phyloP scores from a whole-genome alignment of 2,113 vertebrate genomes.

The Sturnus vulgaris region DNA sequence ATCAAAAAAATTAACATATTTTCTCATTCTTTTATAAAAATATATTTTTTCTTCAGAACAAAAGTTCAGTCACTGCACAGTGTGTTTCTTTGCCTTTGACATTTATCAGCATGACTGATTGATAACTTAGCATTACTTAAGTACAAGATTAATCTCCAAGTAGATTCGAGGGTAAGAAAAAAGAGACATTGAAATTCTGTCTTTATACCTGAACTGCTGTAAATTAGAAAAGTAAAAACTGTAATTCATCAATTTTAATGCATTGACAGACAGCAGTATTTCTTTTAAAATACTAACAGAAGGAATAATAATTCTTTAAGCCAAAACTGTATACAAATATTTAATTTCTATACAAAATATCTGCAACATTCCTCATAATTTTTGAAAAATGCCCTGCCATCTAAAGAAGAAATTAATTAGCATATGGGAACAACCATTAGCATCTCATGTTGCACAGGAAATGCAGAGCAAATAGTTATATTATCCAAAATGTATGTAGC shows the following conservation, averaged over 20 bases:
- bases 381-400: neutral
- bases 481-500: neutral
- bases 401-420: neutral
- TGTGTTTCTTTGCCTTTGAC: conserved; percentile 44
- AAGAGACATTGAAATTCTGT: conserved; percentile 49
- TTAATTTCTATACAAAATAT: neutral
- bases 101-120: conserved; percentile 57
- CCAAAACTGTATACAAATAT: neutral
- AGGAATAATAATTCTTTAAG: neutral
- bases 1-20: neutral
- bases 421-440: neutral
- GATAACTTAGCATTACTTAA: conserved; percentile 49
- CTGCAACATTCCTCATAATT: neutral
- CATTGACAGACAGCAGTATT: conserved; percentile 15
- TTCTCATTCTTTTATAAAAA: neutral
- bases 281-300: conserved; percentile 20
- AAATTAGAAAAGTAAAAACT: conserved; percentile 57
- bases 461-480: neutral
- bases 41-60: neutral
- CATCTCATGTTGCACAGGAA: neutral
- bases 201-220: conserved; percentile 31
- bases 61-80: neutral
- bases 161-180: conserved; percentile 39
- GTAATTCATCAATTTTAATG: conserved; percentile 51
- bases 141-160: conserved; percentile 55